phyloP scores from a whole-genome alignment of 2,888 invertebrate species.

The Chaetogeoica ovagalla region DNA sequence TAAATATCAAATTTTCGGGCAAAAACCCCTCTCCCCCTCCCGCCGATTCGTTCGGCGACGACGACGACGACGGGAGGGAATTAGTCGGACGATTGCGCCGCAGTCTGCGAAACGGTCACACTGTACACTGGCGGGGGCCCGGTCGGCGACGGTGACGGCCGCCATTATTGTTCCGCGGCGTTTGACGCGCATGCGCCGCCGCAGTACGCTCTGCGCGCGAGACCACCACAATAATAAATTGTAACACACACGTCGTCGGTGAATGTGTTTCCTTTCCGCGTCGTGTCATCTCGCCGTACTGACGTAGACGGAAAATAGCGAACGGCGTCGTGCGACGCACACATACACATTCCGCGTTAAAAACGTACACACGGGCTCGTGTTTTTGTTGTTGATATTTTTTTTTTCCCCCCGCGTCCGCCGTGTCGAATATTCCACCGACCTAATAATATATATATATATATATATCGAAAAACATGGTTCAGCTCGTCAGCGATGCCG shows the following conservation, averaged over 20 bases:
- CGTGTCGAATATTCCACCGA: background rate
- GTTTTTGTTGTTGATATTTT: background rate
- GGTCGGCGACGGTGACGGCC: background rate
- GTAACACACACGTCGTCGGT: too few species aligned
- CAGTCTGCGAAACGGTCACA: background rate
- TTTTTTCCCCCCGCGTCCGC: background rate
- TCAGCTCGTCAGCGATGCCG: slow-evolving; percentile 55
- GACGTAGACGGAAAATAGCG: too few species aligned
- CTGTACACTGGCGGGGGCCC: background rate
- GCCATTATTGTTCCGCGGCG: slow-evolving; percentile 5
- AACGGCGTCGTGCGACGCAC: too few species aligned
- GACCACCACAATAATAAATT: too few species aligned
- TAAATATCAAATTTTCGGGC: too few species aligned
- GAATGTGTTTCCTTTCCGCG: too few species aligned
- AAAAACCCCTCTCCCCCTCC: too few species aligned
- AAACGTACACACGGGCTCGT: too few species aligned
- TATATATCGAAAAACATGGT: slow-evolving; percentile 43
- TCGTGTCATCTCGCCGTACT: background rate
- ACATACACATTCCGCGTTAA: too few species aligned
- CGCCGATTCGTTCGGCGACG: too few species aligned
- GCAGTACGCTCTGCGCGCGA: too few species aligned
- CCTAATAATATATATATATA: background rate
- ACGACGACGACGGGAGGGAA: background rate
- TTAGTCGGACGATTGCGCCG: background rate
- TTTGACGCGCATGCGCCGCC: background rate